Base-by-base conservation (phyloP, 1,140 invertebrate species). In the Melipona quadrifasciata region DNA sequence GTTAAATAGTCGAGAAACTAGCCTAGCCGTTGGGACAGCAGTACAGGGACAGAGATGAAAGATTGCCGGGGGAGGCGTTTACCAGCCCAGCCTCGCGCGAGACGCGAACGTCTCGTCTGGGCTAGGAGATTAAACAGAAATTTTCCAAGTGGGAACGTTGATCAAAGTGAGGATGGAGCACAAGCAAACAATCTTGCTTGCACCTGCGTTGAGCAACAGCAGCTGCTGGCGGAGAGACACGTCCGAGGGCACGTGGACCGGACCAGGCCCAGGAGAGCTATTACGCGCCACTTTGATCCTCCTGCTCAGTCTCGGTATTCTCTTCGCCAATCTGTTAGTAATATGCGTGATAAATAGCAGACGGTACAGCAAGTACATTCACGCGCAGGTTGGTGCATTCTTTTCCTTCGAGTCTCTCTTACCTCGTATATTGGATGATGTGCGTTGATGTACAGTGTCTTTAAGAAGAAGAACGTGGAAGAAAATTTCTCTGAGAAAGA, bases 261-360 rank as follows among this genome's bases (percentile, higher is more conserved):
- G 95, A 64, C 95, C 97, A 82, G 96, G 96, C 58, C 94, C 96
- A 19, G 96, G 96, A 12, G 97, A 97, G 89, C 95, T 97, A 31
- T 89, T 97, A 27, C 96, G 97, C 89, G 97, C 97, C 0, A 93
- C 97, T n/a, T 95, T 98, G 79, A 97, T 98, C 87, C 95, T 98
- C 64, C 91, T 96, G 4, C 93, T 98, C 51, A 97, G 97, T 47
- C 95, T 97, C 91, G 97, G 97, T 21, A 97, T 98, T 80, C 96
- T 98, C 27, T 96, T 96, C 17, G 97, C 97, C 31, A 98, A 98
- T 93, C 94, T 97, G 21, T 94, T 98, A 71, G 96, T 98, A n/a
- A 97, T 98, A 85, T 96, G 97, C 86, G 97, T 98, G 27, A 96
- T 98, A 89, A 98, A 98, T 93, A 97, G 97, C 92, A 95, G 97